Conservation (phyloP, 1,140 invertebrate species). For the Papilio aristodemus region DNA sequence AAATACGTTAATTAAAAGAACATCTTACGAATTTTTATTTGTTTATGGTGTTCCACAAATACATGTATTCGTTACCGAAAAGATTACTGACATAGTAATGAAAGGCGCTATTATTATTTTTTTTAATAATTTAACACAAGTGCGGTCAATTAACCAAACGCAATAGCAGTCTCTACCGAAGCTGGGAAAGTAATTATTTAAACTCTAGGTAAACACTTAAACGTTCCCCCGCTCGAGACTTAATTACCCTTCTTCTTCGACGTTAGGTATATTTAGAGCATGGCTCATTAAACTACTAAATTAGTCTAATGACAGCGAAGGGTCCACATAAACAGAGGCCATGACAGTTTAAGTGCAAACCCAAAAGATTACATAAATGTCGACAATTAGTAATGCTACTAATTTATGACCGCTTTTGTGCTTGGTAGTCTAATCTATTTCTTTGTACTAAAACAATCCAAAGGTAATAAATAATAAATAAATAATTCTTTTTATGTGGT, state of each 20-base stretch:
- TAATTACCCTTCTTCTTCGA: conserved; percentile 30
- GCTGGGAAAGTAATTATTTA: conserved; percentile 25
- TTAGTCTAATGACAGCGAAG: conserved; percentile 28
- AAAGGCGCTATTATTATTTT: no score
- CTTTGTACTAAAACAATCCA: no score
- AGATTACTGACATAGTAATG: no score
- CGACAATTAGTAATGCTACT: conserved; percentile 23
- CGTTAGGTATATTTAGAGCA: conserved; percentile 30
- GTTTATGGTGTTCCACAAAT: no score
- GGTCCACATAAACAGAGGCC: conserved; percentile 21
- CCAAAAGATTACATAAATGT: conserved; percentile 29
- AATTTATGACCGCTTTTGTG: neutral
- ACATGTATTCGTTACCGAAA: no score
- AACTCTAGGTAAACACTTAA: conserved; percentile 17
- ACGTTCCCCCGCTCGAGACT: conserved; percentile 14
- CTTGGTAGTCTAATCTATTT: no score
- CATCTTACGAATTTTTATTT: no score
- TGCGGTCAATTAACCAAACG: conserved; percentile 5
- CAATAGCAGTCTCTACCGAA: neutral
- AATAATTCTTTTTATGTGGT: no score
- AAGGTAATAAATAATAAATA: no score
- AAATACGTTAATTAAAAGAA: neutral
- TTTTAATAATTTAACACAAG: neutral
- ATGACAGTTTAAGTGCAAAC: conserved; percentile 29
- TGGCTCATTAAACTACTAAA: conserved; percentile 34